These are phyloP conservation scores for Elysia crispata DNA, from an alignment of 2,888 invertebrate genomes.

Conservation along the genomic window DNA sequence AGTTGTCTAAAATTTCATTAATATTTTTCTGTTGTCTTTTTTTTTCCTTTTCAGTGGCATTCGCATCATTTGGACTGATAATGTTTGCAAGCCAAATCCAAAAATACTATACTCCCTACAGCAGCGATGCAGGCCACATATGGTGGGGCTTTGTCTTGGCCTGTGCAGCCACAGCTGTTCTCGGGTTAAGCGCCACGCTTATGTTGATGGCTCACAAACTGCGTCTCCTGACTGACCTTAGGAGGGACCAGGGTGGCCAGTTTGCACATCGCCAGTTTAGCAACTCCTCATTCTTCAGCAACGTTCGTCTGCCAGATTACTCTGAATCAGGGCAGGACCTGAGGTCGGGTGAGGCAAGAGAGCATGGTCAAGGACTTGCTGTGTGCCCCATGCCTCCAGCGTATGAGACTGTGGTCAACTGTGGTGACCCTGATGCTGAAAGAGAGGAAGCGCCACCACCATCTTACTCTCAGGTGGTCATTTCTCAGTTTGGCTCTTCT, in stretches of 20 bases:
- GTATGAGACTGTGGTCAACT: constrained; percentile 47
- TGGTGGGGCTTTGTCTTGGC: constrained; percentile 45
- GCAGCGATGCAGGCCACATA: constrained; percentile 9
- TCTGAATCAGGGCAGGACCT: neutral
- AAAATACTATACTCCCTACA: neutral
- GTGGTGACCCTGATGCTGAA: neutral
- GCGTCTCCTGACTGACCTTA: constrained; percentile 22
- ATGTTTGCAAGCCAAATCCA: constrained; percentile 45
- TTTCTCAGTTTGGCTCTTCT: too few species aligned
- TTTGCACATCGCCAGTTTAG: constrained; percentile 39
- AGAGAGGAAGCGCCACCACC: constrained; percentile 40
- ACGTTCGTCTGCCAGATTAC: constrained; percentile 20
- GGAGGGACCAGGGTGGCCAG: neutral
- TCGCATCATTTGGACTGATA: constrained; percentile 44
- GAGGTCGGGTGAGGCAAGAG: constrained; percentile 18
- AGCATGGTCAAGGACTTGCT: neutral
- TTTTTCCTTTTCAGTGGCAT: constrained; percentile 35
- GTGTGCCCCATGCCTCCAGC: constrained; percentile 35
- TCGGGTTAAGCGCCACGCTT: constrained; percentile 40
- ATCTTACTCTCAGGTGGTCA: constrained; percentile 40
- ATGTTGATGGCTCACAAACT: constrained; percentile 44
- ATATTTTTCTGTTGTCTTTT: neutral
- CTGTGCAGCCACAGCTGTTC: constrained; percentile 33
- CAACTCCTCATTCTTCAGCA: constrained; percentile 21
- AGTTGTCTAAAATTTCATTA: too few species aligned